Conservation (phyloP, 2,797 vertebrate genomes). For the Protonibea diacanthus region DNA sequence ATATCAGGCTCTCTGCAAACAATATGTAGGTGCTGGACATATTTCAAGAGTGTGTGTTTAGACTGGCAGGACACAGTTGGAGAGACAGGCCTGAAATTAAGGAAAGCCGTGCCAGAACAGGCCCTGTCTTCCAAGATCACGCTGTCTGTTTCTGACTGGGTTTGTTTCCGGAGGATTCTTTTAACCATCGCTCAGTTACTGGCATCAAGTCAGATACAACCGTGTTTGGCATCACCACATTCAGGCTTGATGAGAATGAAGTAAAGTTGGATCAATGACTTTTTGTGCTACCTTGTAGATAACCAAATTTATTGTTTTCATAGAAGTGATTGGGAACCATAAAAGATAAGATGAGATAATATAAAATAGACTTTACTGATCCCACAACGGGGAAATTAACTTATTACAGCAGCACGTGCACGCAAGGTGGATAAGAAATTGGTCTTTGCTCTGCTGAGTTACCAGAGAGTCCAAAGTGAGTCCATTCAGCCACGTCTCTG, state of each 20-base stretch:
- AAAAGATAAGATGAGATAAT: too few species aligned
- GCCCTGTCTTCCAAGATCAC: slow-evolving; percentile 30
- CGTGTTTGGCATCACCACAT: neutral
- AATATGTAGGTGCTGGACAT: slow-evolving; percentile 66
- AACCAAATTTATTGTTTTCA: neutral
- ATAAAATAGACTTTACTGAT: too few species aligned
- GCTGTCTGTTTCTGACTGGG: slow-evolving; percentile 41
- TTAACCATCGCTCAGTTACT: slow-evolving; percentile 7
- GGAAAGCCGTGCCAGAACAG: slow-evolving; percentile 49
- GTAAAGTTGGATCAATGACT: neutral
- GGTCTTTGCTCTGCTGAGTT: too few species aligned
- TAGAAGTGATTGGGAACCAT: neutral
- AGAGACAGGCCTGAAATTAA: slow-evolving; percentile 54
- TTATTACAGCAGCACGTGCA: too few species aligned
- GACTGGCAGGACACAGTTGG: slow-evolving; percentile 59
- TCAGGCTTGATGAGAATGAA: neutral
- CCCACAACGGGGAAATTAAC: too few species aligned
- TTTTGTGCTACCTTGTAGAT: neutral
- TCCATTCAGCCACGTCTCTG: too few species aligned
- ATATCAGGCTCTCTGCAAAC: slow-evolving; percentile 67
- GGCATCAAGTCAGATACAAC: slow-evolving; percentile 17
- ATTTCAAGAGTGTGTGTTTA: slow-evolving; percentile 75
- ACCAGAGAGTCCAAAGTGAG: too few species aligned
- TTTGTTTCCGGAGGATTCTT: slow-evolving; percentile 45
- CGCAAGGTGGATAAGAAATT: too few species aligned